Evolutionary conservation across 2,888 invertebrate species (phyloP), one percentile per base, ranked within the genome.

Genomic region (Pyrrhia umbra): DNA sequence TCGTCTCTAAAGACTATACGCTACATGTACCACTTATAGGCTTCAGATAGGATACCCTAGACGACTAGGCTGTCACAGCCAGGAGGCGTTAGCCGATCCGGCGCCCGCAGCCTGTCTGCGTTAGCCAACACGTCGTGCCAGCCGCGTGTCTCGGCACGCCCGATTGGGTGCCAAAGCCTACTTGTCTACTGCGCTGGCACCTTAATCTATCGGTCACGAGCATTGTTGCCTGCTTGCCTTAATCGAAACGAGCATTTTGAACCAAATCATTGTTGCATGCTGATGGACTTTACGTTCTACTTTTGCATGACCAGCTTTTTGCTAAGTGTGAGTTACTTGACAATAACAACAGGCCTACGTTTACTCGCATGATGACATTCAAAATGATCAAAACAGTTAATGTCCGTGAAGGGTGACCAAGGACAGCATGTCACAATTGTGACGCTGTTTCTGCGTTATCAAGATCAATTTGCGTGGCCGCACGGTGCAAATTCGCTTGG

Each of bases 351-450:
- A 78, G 46, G 18, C 46, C 39, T 46, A 16, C 37, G 15, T 68
- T 74, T 46, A 74, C 21, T n/a, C 16, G 49, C 39, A 54, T 45
- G 43, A 40, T 66, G 64, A 69, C 78, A 70, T 82, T 81, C 54
- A 66, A 81, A 63, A 57, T 57, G 8, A 71, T 72, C 69, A 76
- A 78, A 77, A 81, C 75, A 75, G 51, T 61, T 79, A 82, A 83
- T 73, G 73, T 67, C 83, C 83, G 68, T 84, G 83, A 86, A 86
- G 85, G 81, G 72, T 77, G 64, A 65, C 70, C 86, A 86, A 86
- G 86, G 87, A 83, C 84, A 67, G 23, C 40, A 18, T 77, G 55
- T 59, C 56, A 62, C 52, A 66, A 57, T 39, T n/a, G 25, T 56
- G 42, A 58, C 51, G 23, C 61, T 10, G 55, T 55, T 68, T 61